Evolutionary conservation across 2,888 invertebrate genomes (phyloP).

Genomic region (Apodemia duryi): DNA sequence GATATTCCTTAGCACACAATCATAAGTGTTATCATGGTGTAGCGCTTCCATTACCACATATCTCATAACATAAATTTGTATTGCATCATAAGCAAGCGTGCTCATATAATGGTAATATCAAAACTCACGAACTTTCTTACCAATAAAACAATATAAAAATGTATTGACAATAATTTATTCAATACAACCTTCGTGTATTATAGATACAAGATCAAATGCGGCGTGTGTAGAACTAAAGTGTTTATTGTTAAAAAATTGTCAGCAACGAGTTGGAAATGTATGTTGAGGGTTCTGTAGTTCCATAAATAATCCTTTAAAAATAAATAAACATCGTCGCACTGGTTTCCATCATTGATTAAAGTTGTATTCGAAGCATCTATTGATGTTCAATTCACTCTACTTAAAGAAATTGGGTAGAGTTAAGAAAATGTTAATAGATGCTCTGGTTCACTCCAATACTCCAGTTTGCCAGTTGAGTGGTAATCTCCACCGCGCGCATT

Average conservation of each 20-base stretch:
- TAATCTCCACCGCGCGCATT: too few species aligned
- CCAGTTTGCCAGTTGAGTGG: too few species aligned
- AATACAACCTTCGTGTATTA: conserved; percentile 39
- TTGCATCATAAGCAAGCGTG: conserved; percentile 47
- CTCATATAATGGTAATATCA: conserved; percentile 52
- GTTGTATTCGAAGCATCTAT: too few species aligned
- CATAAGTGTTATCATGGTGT: conserved; percentile 1
- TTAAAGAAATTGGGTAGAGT: too few species aligned
- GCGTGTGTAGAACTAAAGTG: conserved; percentile 13
- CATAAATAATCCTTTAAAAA: too few species aligned
- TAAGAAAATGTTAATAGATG: not conserved
- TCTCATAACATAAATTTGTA: conserved; percentile 37
- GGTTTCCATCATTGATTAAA: too few species aligned
- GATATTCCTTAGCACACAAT: conserved; percentile 8
- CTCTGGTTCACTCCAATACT: not conserved
- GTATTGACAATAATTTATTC: conserved; percentile 73
- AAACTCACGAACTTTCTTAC: conserved; percentile 58
- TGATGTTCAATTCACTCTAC: too few species aligned
- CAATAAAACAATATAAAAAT: conserved; percentile 74
- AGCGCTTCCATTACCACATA: conserved; percentile 19
- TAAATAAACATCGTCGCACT: too few species aligned
- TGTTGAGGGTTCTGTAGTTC: not conserved
- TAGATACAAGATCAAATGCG: conserved; percentile 27
- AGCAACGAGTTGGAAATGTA: not conserved
- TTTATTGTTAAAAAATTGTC: not conserved